Percentiles rank a stretch among this genome's conserved stretches.
These are phyloP conservation scores for Sphaeridia pumilis DNA, from an alignment of 2,888 invertebrate genomes.

Conservation along the genomic window DNA sequence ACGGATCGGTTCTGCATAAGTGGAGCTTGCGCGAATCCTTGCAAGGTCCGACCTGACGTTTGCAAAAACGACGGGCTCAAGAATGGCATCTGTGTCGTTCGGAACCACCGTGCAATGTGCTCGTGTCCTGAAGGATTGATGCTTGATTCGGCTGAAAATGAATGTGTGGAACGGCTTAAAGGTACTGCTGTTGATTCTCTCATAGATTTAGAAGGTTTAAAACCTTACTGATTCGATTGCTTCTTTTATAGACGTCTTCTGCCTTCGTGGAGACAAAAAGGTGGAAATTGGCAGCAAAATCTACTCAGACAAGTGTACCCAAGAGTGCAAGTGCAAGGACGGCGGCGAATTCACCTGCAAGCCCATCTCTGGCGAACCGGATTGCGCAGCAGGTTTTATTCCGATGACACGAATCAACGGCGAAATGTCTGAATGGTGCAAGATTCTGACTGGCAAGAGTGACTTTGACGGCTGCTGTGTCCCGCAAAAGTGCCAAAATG, in stretches of 20 bases:
- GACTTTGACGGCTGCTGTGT: conserved; percentile 34
- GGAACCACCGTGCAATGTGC: conserved; percentile 35
- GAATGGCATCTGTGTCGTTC: conserved; percentile 31
- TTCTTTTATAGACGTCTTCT: conserved; percentile 10
- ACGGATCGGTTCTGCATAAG: conserved; percentile 37
- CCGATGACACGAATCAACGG: conserved; percentile 30
- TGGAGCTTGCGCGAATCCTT: conserved; percentile 37
- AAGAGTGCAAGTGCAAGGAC: conserved; percentile 28
- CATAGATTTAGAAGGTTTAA: too few relatives aligned
- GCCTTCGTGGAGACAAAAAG: conserved; percentile 21
- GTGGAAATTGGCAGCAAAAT: conserved; percentile 24
- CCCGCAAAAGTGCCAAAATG: conserved; percentile 30
- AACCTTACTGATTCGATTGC: too few relatives aligned
- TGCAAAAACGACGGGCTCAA: conserved; percentile 23
- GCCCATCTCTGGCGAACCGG: conserved; percentile 14
- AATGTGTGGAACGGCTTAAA: conserved; percentile 8
- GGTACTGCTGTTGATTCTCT: too few relatives aligned
- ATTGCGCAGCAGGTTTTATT: conserved; percentile 22
- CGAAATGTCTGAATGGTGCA: conserved; percentile 32
- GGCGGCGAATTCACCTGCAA: conserved; percentile 26
- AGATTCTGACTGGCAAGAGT: conserved; percentile 29
- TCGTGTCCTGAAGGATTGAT: conserved; percentile 22
- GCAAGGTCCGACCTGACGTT: conserved; percentile 30
- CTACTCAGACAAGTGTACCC: conserved; percentile 26
- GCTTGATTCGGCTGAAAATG: conserved; percentile 6